Evolutionary conservation across 2,888 invertebrate genomes (phyloP).

Genomic region (Ommatoiulus sabulosus): DNA sequence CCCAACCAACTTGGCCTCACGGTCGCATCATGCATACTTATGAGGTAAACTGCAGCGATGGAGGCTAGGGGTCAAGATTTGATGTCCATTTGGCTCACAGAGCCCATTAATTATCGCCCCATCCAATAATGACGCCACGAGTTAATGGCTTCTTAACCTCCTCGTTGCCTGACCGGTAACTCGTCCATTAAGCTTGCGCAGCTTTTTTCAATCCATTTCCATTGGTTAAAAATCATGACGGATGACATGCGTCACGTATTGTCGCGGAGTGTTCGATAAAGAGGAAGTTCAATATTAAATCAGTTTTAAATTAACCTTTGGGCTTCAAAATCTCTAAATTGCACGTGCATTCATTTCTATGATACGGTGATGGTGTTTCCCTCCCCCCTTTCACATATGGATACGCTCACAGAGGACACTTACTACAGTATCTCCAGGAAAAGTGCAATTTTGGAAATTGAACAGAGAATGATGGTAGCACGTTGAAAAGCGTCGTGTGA

Average conservation of each 20-base stretch:
- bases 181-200: background rate
- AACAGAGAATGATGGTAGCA: no score
- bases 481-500: no score
- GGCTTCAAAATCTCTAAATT: background rate
- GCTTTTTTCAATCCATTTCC: background rate
- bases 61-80: constrained; percentile 11
- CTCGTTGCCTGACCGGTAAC: background rate
- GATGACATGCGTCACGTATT: background rate
- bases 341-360: background rate
- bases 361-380: background rate
- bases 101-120: constrained; percentile 27
- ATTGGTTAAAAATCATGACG: background rate
- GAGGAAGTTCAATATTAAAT: background rate
- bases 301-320: background rate
- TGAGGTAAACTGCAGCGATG: constrained; percentile 12
- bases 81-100: constrained; percentile 35
- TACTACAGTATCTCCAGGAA: background rate
- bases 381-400: background rate
- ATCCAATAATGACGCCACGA: background rate
- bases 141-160: constrained; percentile 4
- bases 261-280: background rate
- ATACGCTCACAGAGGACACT: background rate
- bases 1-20: background rate
- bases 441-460: background rate
- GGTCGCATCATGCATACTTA: constrained; percentile 35